A percentile compares a stretch with the other conserved stretches of the same genome.
Conservation (phyloP, 2,888 invertebrate species). For the Xestia rhomboidea region DNA sequence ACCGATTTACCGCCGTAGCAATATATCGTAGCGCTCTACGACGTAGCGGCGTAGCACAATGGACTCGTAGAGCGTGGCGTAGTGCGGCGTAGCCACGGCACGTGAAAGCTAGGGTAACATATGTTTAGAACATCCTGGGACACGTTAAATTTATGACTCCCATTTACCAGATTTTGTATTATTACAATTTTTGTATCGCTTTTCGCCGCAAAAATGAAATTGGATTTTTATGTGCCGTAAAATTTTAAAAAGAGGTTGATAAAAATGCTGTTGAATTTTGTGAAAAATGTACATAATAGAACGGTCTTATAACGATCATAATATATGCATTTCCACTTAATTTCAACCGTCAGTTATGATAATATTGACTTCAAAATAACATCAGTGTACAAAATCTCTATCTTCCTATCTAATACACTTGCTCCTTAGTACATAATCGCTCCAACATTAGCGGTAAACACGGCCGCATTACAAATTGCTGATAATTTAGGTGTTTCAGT, state of each 20-base stretch:
- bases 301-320: background rate
- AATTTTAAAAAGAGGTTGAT: constrained; percentile 15
- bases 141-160: constrained; percentile 60
- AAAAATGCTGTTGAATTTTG: constrained; percentile 13
- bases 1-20: constrained; percentile 71
- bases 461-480: constrained; percentile 13
- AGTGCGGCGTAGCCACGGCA: constrained; percentile 67
- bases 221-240: constrained; percentile 32
- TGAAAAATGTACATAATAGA: background rate
- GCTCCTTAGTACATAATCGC: background rate
- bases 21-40: constrained; percentile 74
- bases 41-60: constrained; percentile 79
- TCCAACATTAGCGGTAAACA: constrained; percentile 3
- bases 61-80: constrained; percentile 72
- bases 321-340: background rate
- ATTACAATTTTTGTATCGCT: constrained; percentile 41
- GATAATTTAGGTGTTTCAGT: constrained; percentile 21
- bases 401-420: constrained; percentile 3
- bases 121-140: constrained; percentile 62
- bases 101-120: constrained; percentile 68
- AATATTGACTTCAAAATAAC: background rate
- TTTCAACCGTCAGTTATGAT: background rate
- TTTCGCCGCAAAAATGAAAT: constrained; percentile 36
- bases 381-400: background rate
- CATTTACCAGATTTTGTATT: constrained; percentile 55